Base-by-base conservation (phyloP, 2,797 vertebrate species). In the Lithobates sylvaticus region DNA sequence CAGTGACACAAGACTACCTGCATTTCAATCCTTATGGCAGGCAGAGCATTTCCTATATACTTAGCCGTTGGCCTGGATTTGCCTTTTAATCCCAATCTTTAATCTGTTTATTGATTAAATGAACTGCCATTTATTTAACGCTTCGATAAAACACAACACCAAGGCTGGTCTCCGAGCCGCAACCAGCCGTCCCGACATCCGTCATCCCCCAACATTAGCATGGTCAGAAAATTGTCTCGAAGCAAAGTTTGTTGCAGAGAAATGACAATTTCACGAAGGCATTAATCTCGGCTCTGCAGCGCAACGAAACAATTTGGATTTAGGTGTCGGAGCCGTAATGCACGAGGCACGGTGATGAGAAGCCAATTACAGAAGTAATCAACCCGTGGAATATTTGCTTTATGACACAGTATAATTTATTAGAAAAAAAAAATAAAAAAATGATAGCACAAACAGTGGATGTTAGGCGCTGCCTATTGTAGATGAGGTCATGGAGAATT, bases 351-450 rank as follows among this genome's bases (percentile, higher is more conserved):
- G 26, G 74, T 79, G 68, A 86, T 76, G 78, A 86, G 78, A 86
- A 86, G 71, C 71, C 84, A 86, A 81, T 86, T 86, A 86, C 78
- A 76, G 72, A 76, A 76, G 74, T 86, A 81, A 86, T 76, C 84
- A 86, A 76, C 44, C 71, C 84, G 58, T 86, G 84, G 76, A 81
- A 81, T 76, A 81, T 86, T 81, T 86, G 73, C 76, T 86, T 86
- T 86, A 86, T 86, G 72, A 81, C 84, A 85, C 84, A 29, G 69
- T 79, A 79, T 85, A 73, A 79, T 85, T 79, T 74, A 85, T 85
- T 39, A 39, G 6, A 36, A 36, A 6, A 79, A 79, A 80, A 54
- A 76, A 71, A 2, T 32, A 32, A 77, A 76, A 74, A 61, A 23
- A 61, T 61, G 1, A 61, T 61, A 69, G 76, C 78, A 39, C 69